Evolutionary conservation across 2,888 invertebrate species (phyloP).

Genomic region (Acanthosepion esculentum): DNA sequence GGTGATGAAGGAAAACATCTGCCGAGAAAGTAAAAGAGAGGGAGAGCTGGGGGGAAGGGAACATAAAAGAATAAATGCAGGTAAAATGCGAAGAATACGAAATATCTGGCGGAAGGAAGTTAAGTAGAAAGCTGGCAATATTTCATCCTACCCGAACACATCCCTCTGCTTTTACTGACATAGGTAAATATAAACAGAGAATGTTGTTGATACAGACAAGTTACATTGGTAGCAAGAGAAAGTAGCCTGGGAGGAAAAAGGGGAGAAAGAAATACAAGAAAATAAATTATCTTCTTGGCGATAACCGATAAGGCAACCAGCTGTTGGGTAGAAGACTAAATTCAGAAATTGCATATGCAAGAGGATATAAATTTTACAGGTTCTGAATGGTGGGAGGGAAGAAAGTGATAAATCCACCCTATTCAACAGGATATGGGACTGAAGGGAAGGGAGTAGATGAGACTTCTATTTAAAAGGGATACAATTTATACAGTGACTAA

Average conservation of each 20-base stretch:
- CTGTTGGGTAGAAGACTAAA: neutral
- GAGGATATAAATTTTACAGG: neutral
- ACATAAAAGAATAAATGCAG: neutral
- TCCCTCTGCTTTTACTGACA: neutral
- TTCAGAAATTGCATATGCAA: neutral
- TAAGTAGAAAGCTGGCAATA: neutral
- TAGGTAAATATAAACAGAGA: constrained; percentile 15
- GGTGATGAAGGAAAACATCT: constrained; percentile 33
- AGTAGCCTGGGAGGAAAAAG: neutral
- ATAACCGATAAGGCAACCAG: neutral
- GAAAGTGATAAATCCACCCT: neutral
- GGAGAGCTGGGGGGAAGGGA: neutral
- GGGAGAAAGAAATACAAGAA: neutral
- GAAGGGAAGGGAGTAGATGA: neutral
- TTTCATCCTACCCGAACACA: neutral
- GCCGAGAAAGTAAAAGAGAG: neutral
- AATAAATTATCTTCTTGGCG: no score
- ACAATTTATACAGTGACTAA: neutral
- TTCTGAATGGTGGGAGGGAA: neutral
- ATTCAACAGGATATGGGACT: neutral
- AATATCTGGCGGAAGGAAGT: constrained; percentile 23
- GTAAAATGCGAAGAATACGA: neutral
- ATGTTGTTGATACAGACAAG: neutral
- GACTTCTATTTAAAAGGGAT: neutral
- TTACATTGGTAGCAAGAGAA: neutral